phyloP scores from a whole-genome alignment of 2,113 vertebrate genomes.

The Varanus komodoensis region DNA sequence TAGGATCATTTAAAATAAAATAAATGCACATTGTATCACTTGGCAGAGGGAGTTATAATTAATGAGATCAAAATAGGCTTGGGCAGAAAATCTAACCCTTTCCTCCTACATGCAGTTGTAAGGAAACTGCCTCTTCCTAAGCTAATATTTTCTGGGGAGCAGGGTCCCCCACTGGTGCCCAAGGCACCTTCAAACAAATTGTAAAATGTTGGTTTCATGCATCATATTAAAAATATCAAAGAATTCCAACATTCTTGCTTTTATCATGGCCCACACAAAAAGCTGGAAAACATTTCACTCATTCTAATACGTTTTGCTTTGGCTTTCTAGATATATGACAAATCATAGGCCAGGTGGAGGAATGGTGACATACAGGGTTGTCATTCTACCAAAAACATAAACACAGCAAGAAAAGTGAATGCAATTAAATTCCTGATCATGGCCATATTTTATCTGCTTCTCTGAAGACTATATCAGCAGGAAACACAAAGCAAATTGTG shows the following conservation, averaged over 20 bases:
- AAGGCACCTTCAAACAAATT: neutral
- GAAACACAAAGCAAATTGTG: slow-evolving; percentile 51
- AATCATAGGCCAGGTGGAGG: slow-evolving; percentile 40
- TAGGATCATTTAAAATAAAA: neutral
- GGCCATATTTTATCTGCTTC: slow-evolving; percentile 68
- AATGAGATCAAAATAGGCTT: neutral
- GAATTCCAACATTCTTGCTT: slow-evolving; percentile 52
- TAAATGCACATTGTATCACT: neutral
- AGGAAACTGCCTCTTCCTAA: neutral
- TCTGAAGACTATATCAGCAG: slow-evolving; percentile 65
- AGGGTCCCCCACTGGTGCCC: neutral
- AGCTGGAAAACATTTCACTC: slow-evolving; percentile 44
- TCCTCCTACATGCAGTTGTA: neutral
- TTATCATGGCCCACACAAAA: slow-evolving; percentile 27
- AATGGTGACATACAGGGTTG: slow-evolving; percentile 62
- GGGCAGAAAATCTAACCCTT: neutral
- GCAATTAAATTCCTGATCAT: slow-evolving; percentile 72
- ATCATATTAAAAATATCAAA: slow-evolving; percentile 38
- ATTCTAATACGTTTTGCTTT: slow-evolving; percentile 46
- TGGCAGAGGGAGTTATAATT: neutral
- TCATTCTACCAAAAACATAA: slow-evolving; percentile 64
- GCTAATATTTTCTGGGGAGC: neutral
- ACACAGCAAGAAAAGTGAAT: slow-evolving; percentile 69
- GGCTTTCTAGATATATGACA: slow-evolving; percentile 58
- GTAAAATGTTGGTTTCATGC: slow-evolving; percentile 21